Evolutionary conservation across 2,113 vertebrate species (phyloP), one percentile per base, ranked within the genome.

Genomic region (Gambusia affinis): DNA sequence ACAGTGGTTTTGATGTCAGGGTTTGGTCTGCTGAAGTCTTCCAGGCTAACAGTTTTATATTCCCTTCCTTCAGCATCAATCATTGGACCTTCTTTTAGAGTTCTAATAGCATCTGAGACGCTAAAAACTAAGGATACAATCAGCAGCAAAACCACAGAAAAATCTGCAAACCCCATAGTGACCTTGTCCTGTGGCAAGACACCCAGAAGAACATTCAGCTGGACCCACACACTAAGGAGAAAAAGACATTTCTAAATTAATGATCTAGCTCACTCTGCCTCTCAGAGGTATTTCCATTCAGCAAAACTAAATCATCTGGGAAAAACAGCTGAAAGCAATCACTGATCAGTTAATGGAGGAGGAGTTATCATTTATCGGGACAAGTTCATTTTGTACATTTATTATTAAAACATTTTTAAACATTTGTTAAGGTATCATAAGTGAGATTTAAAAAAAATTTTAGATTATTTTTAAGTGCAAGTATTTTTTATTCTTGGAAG

Each of bases 21-120:
- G 1, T 39, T n/a, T 8, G 44, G 19, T 8, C 4, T 22, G 6
- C 42, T 3, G 14, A 35, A 10, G 8, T 70, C 64, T 11, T 3
- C 8, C 0, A 67, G 14, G 1, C 24, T 1, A 1, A 39, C 27
- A n/a, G 72, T 64, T 70, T 87, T 87, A 30, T 78, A 91, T 37
- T 89, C 77, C 35, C 87, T 69, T 17, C 89, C 83, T 0, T 88
- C 79, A 10, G 60, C 44, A 27, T 84, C 85, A 1, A 89, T 73
- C 75, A 83, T 54, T 1, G 81, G 83, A 31, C 75, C 81, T 0
- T 81, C 83, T 70, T 89, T 85, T 1, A 86, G 33, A 62, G 27
- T 0, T 1, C 78, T 69, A 42, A 89, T 75, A 33, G 85, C 69
- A 8, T 72, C 33, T 0, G 37, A 42, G 8, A 39, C 57, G 8